These are phyloP conservation scores for Cerceris ruficornis DNA, from an alignment of 2,888 invertebrate species.

Conservation along the genomic window DNA sequence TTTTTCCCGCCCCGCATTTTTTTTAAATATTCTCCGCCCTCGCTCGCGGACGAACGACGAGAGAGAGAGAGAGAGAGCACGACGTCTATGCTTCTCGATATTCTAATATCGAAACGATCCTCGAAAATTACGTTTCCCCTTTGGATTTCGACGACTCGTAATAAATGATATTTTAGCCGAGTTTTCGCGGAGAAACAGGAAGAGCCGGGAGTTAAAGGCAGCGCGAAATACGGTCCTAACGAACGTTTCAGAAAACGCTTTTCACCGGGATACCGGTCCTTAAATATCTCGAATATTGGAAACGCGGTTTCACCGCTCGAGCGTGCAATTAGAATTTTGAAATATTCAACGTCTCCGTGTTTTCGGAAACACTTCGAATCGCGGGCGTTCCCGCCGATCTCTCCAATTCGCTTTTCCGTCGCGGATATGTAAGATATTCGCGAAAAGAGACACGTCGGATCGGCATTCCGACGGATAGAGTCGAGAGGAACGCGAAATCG, in stretches of 20 bases:
- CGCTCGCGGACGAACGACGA: slow-evolving; percentile 8
- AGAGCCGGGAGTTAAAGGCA: not conserved
- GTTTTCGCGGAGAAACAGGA: slow-evolving; percentile 25
- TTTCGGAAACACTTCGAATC: slow-evolving; percentile 12
- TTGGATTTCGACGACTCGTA: too few relatives aligned
- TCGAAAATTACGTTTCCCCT: too few relatives aligned
- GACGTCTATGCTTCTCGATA: too few relatives aligned
- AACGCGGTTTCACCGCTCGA: slow-evolving; percentile 18
- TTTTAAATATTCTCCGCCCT: slow-evolving; percentile 45
- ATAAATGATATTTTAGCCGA: too few relatives aligned
- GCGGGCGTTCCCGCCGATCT: slow-evolving; percentile 1
- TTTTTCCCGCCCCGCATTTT: slow-evolving; percentile 30
- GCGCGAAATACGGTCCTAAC: slow-evolving; percentile 7
- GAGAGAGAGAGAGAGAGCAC: not conserved
- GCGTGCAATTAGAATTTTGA: slow-evolving; percentile 41
- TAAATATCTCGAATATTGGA: slow-evolving; percentile 8
- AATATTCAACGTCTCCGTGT: slow-evolving; percentile 47
- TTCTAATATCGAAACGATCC: too few relatives aligned
- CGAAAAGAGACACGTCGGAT: too few relatives aligned
- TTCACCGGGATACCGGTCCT: not conserved
- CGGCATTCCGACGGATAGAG: too few relatives aligned
- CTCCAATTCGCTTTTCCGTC: not conserved
- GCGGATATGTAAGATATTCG: too few relatives aligned
- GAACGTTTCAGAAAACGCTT: slow-evolving; percentile 8
- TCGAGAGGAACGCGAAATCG: too few relatives aligned